phyloP scores from a whole-genome alignment of 2,888 invertebrate species.

The Troides aeacus region DNA sequence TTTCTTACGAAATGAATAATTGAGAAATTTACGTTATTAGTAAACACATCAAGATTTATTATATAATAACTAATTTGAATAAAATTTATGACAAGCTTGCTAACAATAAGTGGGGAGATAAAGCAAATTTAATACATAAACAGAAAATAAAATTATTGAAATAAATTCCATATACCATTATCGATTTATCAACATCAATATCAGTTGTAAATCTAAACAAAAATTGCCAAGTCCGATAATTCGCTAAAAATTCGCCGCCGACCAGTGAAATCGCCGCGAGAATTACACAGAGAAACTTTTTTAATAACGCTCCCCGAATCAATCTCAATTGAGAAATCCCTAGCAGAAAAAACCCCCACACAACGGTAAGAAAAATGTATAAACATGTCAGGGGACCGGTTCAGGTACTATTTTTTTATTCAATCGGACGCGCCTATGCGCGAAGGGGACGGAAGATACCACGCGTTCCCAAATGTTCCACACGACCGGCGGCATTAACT shows the following conservation, averaged over 20 bases:
- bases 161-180: neutral
- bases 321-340: conserved; percentile 75
- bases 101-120: too few relatives aligned
- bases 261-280: conserved; percentile 62
- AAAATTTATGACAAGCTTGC: too few relatives aligned
- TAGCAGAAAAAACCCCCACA: conserved; percentile 67
- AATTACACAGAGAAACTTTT: conserved; percentile 71
- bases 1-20: too few relatives aligned
- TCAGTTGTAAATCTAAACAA: neutral
- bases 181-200: conserved; percentile 26
- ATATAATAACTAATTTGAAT: too few relatives aligned
- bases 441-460: conserved; percentile 62
- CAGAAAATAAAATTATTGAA: too few relatives aligned
- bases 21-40: too few relatives aligned
- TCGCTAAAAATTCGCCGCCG: conserved; percentile 48
- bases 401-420: conserved; percentile 79
- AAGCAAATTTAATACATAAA: too few relatives aligned
- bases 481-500: conserved; percentile 35
- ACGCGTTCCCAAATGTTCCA: conserved; percentile 54
- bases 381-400: conserved; percentile 75
- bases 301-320: conserved; percentile 73
- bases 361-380: conserved; percentile 76
- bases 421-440: conserved; percentile 70
- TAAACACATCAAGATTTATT: too few relatives aligned
- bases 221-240: neutral